phyloP scores from a whole-genome alignment of 2,888 invertebrate genomes.

The Eulithis testata region DNA sequence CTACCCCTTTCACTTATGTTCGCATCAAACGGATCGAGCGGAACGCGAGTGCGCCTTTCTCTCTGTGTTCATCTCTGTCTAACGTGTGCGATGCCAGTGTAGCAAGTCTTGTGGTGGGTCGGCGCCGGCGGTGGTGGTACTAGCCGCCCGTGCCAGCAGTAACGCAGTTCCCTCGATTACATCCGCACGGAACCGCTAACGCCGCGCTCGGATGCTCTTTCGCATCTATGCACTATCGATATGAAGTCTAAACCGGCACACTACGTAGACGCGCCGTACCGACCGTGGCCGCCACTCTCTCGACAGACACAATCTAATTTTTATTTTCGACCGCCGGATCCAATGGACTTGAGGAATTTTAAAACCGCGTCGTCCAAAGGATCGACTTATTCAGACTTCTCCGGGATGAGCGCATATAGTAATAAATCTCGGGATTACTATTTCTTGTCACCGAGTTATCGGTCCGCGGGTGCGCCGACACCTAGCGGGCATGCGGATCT shows the following conservation, averaged over 20 bases:
- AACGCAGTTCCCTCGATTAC: slow-evolving; percentile 75
- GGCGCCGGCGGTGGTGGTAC: slow-evolving; percentile 58
- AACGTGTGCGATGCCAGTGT: slow-evolving; percentile 64
- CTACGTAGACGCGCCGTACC: slow-evolving; percentile 79
- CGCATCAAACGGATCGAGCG: slow-evolving; percentile 76
- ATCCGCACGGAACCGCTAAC: slow-evolving; percentile 77
- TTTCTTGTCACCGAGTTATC: slow-evolving; percentile 88
- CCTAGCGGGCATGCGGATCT: slow-evolving; percentile 67
- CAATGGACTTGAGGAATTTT: slow-evolving; percentile 78
- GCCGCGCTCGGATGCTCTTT: slow-evolving; percentile 73
- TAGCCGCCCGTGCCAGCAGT: slow-evolving; percentile 72
- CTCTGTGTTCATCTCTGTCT: slow-evolving; percentile 80
- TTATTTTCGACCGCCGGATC: slow-evolving; percentile 79
- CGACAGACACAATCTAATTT: slow-evolving; percentile 80
- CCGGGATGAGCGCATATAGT: slow-evolving; percentile 79
- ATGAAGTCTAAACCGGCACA: slow-evolving; percentile 87
- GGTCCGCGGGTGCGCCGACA: slow-evolving; percentile 86
- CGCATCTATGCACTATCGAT: slow-evolving; percentile 73
- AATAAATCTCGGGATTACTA: slow-evolving; percentile 83
- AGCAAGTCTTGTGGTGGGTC: slow-evolving; percentile 71
- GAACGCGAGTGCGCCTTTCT: slow-evolving; percentile 79
- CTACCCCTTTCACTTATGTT: slow-evolving; percentile 83
- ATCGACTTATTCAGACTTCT: slow-evolving; percentile 80
- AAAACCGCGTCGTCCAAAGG: slow-evolving; percentile 76
- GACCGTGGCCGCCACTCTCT: slow-evolving; percentile 88